Conservation (phyloP, 1,140 invertebrate species). For the Penaeus chinensis region DNA sequence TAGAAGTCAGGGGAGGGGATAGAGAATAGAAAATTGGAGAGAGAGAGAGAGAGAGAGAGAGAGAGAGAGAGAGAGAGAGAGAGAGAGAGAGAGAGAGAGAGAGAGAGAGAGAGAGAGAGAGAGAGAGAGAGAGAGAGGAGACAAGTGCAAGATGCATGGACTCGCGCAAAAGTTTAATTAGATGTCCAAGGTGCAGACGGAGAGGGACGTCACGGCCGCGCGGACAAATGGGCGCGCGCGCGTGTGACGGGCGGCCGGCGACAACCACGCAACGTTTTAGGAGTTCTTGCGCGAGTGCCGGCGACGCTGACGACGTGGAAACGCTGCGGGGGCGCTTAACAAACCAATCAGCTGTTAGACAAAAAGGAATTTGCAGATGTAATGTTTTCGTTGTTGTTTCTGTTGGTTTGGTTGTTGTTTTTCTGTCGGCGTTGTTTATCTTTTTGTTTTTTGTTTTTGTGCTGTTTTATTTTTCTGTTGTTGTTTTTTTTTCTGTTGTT, state of each 20-base stretch:
- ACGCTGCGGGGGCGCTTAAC: too few species aligned
- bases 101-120: slow-evolving; percentile 29
- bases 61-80: slow-evolving; percentile 30
- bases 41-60: slow-evolving; percentile 12
- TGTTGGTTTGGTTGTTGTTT: too few species aligned
- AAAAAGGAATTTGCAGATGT: too few species aligned
- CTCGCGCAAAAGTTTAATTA: slow-evolving; percentile 40
- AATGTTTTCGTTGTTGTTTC: too few species aligned
- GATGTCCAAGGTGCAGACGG: slow-evolving; percentile 4
- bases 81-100: slow-evolving; percentile 28
- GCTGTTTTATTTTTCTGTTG: too few species aligned
- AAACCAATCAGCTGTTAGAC: too few species aligned
- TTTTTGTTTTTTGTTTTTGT: too few species aligned
- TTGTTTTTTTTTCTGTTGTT: too few species aligned
- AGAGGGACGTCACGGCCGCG: not conserved
- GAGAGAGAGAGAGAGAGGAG: slow-evolving; percentile 18
- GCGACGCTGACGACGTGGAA: too few species aligned
- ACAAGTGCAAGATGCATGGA: slow-evolving; percentile 44
- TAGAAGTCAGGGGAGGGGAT: not conserved
- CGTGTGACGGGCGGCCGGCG: not conserved
- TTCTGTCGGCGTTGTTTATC: too few species aligned
- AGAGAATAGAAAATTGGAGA: not conserved
- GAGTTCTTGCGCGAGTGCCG: too few species aligned
- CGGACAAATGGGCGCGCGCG: slow-evolving; percentile 12
- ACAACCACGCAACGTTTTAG: not conserved